A percentile compares a stretch with the other conserved stretches of the same genome.
These are phyloP conservation scores for Apotomis betuletana DNA, from an alignment of 2,888 invertebrate species.

Conservation along the genomic window DNA sequence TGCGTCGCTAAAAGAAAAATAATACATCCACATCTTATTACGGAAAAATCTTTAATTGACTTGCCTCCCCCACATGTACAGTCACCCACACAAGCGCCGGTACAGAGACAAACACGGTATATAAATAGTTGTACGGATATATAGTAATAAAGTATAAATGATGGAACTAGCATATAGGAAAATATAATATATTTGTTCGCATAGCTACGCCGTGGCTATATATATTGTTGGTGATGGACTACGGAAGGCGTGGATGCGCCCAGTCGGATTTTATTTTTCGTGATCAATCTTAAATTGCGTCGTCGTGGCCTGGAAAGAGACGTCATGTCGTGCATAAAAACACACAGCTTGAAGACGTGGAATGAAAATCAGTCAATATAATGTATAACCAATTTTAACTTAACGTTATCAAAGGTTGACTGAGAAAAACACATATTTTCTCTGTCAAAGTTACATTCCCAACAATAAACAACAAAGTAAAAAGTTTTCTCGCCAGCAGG, in stretches of 20 bases:
- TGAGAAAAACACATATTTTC: no score
- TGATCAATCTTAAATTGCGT: background rate
- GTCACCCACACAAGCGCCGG: conserved; percentile 47
- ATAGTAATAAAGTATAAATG: conserved; percentile 84
- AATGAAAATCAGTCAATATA: no score
- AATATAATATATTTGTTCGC: conserved; percentile 82
- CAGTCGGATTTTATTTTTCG: background rate
- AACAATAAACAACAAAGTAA: no score
- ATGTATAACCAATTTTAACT: no score
- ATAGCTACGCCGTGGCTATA: conserved; percentile 77
- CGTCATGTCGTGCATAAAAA: no score
- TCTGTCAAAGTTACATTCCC: no score
- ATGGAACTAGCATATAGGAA: conserved; percentile 82
- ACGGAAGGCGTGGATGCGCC: conserved; percentile 36
- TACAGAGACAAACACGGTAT: conserved; percentile 60
- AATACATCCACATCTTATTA: conserved; percentile 62
- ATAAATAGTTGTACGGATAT: conserved; percentile 75
- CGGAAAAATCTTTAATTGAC: conserved; percentile 79
- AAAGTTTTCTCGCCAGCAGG: no score
- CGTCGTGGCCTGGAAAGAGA: no score
- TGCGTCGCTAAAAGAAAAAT: conserved; percentile 36
- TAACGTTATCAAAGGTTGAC: no score
- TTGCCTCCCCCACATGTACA: conserved; percentile 50
- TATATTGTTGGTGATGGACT: conserved; percentile 72
- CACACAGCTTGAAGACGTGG: no score